Conservation (phyloP, 2,797 vertebrate genomes). For the Tarsius wallacei region DNA sequence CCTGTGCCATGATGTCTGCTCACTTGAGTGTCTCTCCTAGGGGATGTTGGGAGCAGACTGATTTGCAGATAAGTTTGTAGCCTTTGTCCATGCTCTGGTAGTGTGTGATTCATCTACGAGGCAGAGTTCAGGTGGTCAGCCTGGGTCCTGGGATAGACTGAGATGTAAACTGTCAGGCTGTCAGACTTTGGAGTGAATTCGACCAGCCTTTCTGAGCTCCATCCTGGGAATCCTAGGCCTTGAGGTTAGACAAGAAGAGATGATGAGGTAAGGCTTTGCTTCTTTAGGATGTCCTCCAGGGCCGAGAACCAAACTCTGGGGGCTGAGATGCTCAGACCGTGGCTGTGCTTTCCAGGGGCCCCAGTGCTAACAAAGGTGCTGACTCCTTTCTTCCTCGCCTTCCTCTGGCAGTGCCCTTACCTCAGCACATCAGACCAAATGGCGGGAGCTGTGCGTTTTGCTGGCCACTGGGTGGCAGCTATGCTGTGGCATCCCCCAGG, state of each 20-base stretch:
- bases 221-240: constrained; percentile 4
- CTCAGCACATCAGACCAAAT: constrained; percentile 68
- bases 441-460: constrained; percentile 4
- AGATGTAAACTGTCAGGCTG: background rate
- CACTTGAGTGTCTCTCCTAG: background rate
- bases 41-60: background rate
- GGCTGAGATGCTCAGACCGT: background rate
- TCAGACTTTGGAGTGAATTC: background rate
- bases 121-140: background rate
- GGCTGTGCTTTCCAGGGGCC: background rate
- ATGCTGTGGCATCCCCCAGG: background rate
- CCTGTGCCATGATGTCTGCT: background rate
- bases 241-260: background rate
- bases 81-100: background rate
- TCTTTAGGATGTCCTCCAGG: background rate
- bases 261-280: background rate
- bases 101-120: background rate
- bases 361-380: constrained; percentile 63
- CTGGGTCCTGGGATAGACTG: background rate
- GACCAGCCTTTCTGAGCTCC: background rate
- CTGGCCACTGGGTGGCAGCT: background rate
- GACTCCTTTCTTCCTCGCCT: background rate
- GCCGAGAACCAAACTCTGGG: background rate
- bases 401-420: constrained; percentile 8
- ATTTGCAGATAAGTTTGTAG: background rate